Conservation (phyloP, 2,797 vertebrate species). For the Pipistrellus pipistrellus region DNA sequence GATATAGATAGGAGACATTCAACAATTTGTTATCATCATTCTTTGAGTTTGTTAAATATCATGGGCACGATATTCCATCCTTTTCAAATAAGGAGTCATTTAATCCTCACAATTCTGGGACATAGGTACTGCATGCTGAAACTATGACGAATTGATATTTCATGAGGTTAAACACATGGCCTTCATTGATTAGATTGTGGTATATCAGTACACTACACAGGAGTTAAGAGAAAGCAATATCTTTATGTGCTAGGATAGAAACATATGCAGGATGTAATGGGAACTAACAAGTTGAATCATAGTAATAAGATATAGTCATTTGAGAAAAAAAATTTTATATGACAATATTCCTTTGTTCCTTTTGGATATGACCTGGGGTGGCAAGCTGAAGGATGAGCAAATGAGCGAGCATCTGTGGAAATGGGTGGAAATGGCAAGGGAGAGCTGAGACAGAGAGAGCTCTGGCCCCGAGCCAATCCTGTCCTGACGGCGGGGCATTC, state of each 20-base stretch:
- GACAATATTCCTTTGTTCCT: background rate
- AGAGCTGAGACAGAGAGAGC: background rate
- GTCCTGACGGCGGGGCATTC: background rate
- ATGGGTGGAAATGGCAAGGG: background rate
- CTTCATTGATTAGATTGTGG: background rate
- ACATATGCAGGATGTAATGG: background rate
- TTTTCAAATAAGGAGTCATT: slow-evolving; percentile 58
- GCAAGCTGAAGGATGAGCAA: background rate
- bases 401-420: background rate
- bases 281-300: background rate
- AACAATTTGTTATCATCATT: background rate
- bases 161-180: slow-evolving; percentile 4
- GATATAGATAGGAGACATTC: background rate
- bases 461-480: background rate
- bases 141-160: slow-evolving; percentile 47
- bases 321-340: slow-evolving; percentile 35
- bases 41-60: background rate
- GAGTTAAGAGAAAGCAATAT: background rate
- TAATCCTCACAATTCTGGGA: background rate
- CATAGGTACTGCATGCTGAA: slow-evolving; percentile 28
- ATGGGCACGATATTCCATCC: background rate
- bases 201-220: too few species aligned
- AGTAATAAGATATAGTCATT: background rate
- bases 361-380: background rate
- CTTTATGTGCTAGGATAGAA: slow-evolving; percentile 2